Evolutionary conservation across 2,888 invertebrate species (phyloP), one percentile per base, ranked within the genome.

Genomic region (Prosopocoilus inquinatus): DNA sequence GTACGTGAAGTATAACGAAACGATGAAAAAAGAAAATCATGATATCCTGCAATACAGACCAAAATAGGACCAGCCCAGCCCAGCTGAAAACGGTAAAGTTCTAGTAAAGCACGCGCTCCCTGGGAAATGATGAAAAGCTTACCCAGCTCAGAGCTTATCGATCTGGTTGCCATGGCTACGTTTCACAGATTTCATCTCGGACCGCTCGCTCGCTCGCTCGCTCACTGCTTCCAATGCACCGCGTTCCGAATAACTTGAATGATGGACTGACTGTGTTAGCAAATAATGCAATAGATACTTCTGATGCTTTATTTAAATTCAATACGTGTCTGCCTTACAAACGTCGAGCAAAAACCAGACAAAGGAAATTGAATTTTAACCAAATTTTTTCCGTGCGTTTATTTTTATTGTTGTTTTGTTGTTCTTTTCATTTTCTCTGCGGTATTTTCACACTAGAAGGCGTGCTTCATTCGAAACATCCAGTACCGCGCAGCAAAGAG

Each of bases 91-190:
- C 41, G 15, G 41, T 41, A 41, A 41, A 41, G 41, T 41, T 41
- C 41, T 41, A 16, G 41, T 41, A 46, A 46, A 46, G 33, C 33
- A 46, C 46, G 16, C 46, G 46, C 12, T 57, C 48, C 57, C 57
- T 47, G 54, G 57, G 57, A 53, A 57, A 57, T 57, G 41, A 50
- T 54, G 56, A 47, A 57, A 53, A 57, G 53, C 57, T 49, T 50
- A 50, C 50, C 49, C 50, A 50, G 43, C 52, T 44, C 56, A 39
- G 57, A 50, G 47, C 51, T 47, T 57, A 57, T 57, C 57, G 57
- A 57, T 57, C 57, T 36, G 35, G 54, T 57, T 47, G 54, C 50
- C 50, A 54, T 49, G 53, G 53, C 35, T 41, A 57, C 57, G 46
- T 55, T 50, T 55, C 50, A 50, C 55, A 55, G 55, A 55, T 55